Evolutionary conservation across 2,113 vertebrate genomes (phyloP).

Genomic region (Vireo altiloquus): DNA sequence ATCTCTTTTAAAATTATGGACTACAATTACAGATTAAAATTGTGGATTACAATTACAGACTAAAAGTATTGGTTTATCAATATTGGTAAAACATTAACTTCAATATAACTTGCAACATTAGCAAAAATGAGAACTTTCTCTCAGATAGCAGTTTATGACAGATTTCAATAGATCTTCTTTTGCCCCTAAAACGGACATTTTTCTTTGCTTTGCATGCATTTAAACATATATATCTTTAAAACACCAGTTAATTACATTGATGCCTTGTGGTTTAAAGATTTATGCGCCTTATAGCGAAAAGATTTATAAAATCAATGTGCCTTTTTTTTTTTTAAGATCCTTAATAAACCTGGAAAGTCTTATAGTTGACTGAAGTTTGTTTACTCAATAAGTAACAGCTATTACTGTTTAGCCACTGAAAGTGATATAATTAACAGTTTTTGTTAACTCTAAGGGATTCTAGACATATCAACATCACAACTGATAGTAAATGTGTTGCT

Average conservation of each 20-base stretch:
- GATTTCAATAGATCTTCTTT: background rate
- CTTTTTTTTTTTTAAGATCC: background rate
- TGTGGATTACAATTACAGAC: background rate
- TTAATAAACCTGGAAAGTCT: conserved; percentile 13
- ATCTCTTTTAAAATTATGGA: background rate
- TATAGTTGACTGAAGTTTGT: conserved; percentile 30
- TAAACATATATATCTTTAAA: background rate
- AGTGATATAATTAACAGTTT: conserved; percentile 24
- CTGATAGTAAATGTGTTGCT: background rate
- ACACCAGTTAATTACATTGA: background rate
- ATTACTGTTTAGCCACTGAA: conserved; percentile 1
- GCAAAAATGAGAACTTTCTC: background rate
- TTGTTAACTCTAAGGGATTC: background rate
- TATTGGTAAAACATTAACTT: background rate
- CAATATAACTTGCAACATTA: background rate
- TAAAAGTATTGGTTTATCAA: background rate
- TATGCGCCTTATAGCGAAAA: background rate
- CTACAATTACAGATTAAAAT: background rate
- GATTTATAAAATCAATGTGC: background rate
- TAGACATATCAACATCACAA: background rate
- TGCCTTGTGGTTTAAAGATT: background rate
- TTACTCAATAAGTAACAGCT: conserved; percentile 34
- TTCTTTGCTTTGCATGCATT: background rate
- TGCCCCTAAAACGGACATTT: background rate
- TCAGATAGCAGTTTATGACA: background rate